Conservation (phyloP, 2,113 vertebrate species). For the Pelmatolapia mariae region DNA sequence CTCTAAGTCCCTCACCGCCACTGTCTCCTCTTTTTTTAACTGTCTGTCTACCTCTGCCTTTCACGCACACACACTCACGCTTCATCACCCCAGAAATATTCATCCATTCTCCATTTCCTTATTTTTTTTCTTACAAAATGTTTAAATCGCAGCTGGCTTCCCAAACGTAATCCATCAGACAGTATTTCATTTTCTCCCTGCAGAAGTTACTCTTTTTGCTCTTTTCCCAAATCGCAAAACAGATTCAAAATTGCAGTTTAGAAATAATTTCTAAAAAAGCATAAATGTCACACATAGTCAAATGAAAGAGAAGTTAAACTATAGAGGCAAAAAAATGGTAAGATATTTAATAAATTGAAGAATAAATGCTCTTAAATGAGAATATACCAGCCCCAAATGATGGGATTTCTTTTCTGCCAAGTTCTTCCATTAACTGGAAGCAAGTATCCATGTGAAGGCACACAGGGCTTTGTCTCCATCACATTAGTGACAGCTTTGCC, state of each 20-base stretch:
- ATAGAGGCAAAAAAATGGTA: not conserved
- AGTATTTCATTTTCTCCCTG: not conserved
- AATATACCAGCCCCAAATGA: not conserved
- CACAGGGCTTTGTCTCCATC: not conserved
- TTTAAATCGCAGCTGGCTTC: slow-evolving; percentile 25
- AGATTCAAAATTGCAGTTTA: not conserved
- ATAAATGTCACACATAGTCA: not conserved
- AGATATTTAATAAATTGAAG: not conserved
- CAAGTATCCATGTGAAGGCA: not conserved
- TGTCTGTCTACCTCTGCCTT: slow-evolving; percentile 1
- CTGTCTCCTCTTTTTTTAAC: slow-evolving; percentile 22
- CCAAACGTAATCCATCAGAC: slow-evolving; percentile 37
- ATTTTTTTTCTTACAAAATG: not conserved
- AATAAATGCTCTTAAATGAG: not conserved
- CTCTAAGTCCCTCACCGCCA: slow-evolving; percentile 26
- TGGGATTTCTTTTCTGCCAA: not conserved
- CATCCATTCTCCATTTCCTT: not conserved
- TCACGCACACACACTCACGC: not conserved
- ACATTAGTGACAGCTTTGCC: slow-evolving; percentile 24
- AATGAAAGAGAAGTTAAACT: not conserved
- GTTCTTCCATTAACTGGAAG: not conserved
- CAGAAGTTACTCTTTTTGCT: not conserved
- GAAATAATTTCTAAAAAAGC: not conserved
- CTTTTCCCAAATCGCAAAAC: not conserved
- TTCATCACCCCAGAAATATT: slow-evolving; percentile 28